A percentile compares a stretch with the other conserved stretches of the same genome.
Conservation (phyloP, 2,797 vertebrate genomes). For the Phaenicophaeus curvirostris region DNA sequence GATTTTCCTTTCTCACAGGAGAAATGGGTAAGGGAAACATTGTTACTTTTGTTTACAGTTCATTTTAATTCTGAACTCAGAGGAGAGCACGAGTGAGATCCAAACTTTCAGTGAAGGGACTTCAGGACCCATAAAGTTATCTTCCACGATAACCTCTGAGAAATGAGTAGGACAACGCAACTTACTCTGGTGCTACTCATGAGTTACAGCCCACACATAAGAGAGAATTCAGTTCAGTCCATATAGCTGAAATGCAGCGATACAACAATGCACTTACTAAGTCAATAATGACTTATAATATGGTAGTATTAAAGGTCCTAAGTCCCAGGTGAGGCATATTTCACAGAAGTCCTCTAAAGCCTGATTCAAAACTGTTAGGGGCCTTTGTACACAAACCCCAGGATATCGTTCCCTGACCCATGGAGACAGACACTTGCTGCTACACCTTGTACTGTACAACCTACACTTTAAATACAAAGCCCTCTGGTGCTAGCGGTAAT, state of each 20-base stretch:
- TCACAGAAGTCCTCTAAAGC: not conserved
- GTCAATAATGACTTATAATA: not conserved
- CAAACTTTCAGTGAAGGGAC: not conserved
- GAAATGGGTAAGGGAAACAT: not conserved
- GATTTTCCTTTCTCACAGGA: not conserved
- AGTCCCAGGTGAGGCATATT: not conserved
- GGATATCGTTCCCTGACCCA: not conserved
- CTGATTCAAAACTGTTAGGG: not conserved
- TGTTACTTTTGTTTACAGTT: not conserved
- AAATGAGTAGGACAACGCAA: not conserved
- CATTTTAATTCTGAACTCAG: constrained; percentile 10
- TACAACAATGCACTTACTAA: not conserved
- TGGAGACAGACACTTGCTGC: not conserved
- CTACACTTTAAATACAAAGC: constrained; percentile 12
- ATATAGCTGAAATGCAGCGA: not conserved
- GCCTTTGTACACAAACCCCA: not conserved
- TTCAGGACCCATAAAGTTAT: not conserved
- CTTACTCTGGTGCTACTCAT: not conserved
- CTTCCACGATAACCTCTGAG: not conserved
- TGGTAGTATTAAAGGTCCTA: not conserved
- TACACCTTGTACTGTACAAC: not conserved
- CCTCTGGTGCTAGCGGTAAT: not conserved
- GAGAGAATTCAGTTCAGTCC: not conserved
- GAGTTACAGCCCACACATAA: not conserved
- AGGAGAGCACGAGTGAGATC: not conserved